A percentile compares a stretch with the other conserved stretches of the same genome.
Conservation (phyloP, 2,113 vertebrate genomes). For the Dendrocopos noguchii region DNA sequence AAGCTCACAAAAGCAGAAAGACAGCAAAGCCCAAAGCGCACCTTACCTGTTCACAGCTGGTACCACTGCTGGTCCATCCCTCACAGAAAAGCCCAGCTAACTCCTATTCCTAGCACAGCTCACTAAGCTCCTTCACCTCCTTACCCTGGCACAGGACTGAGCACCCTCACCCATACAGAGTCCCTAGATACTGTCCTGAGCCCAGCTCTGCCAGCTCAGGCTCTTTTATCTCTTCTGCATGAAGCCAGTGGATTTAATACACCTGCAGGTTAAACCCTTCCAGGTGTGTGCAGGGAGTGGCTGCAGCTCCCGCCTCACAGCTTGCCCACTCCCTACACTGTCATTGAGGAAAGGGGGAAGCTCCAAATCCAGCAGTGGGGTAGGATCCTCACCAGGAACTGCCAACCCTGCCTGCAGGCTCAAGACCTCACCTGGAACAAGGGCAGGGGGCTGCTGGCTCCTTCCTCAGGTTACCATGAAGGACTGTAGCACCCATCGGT, state of each 20-base stretch:
- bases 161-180: rapidly evolving
- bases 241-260: background rate
- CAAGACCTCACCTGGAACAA: background rate
- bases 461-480: rapidly evolving
- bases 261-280: background rate
- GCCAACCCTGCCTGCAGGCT: background rate
- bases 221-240: background rate
- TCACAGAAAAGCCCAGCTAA: rapidly evolving
- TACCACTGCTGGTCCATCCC: rapidly evolving
- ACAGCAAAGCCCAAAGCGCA: background rate
- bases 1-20: background rate
- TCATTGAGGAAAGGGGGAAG: rapidly evolving
- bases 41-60: rapidly evolving
- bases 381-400: background rate
- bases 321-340: background rate
- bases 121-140: too few species aligned
- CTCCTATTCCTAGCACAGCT: background rate
- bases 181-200: rapidly evolving
- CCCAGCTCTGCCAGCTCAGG: rapidly evolving
- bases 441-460: background rate
- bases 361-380: rapidly evolving
- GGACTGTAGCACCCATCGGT: rapidly evolving
- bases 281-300: background rate
- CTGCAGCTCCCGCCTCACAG: rapidly evolving
- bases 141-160: background rate